Evolutionary conservation across 1,140 invertebrate genomes (phyloP), one percentile per base, ranked within the genome.

Genomic region (Cylas formicarius): DNA sequence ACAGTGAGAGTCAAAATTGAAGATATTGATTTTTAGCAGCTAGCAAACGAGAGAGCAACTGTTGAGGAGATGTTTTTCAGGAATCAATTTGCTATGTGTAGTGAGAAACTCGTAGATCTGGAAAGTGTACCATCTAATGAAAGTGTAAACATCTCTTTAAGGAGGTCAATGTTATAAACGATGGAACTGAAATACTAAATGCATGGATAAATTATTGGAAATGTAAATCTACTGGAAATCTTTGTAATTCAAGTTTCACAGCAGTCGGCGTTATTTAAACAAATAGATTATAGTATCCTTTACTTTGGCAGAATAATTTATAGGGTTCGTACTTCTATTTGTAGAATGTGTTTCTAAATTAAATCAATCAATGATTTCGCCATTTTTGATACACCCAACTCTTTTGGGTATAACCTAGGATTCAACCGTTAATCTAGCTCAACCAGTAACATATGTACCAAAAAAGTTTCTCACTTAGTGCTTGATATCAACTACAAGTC

Each of bases 11-110:
- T 46, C n/a, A 22, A 50, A 50, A 41, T 50, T 45, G 33, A 41
- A 45, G 42, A 53, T 20, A 36, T 52, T 40, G 43, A 18, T 42
- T 44, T 44, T 34, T 52, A 51, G 35, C 46, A 48, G 20, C 22
- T 51, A 51, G 44, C 3, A 22, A 52, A 48, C 26, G 19, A 49
- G 19, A 39, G 17, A 28, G 42, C 31, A 46, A 45, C 35, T n/a
- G 42, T 34, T 10, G 9, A 39, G 18, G 41, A 50, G 50, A 45
- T 33, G 48, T 45, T 50, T 41, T 45, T 38, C 11, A 44, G 46
- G 40, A 49, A 48, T 20, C 39, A 49, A 23, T 44, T 44, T 44
- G 26, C 39, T 44, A 37, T 52, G 34, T 44, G 39, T 37, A 31
- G 16, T 27, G 36, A 41, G 11, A 51, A 48, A 41, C 28, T 51